Conservation (phyloP, 1,140 invertebrate genomes). For the Lepidurus arcticus region DNA sequence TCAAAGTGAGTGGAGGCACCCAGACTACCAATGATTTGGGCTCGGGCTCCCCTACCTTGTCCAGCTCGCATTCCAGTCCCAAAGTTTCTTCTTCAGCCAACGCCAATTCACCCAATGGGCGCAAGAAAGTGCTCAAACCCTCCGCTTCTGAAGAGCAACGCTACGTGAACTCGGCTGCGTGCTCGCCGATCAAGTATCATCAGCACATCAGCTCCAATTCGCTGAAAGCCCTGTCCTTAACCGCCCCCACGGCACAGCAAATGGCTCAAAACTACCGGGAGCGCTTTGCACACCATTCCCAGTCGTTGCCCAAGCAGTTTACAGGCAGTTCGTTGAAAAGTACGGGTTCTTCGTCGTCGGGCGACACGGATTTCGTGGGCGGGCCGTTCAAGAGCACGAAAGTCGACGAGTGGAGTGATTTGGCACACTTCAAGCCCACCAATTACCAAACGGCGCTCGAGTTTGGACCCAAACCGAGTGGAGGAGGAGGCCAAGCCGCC, state of each 20-base stretch:
- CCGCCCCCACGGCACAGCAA: slow-evolving; percentile 71
- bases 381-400: slow-evolving; percentile 48
- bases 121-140: slow-evolving; percentile 25
- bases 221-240: slow-evolving; percentile 63
- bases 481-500: slow-evolving; percentile 26
- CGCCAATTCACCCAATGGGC: slow-evolving; percentile 23
- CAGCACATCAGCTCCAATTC: slow-evolving; percentile 32
- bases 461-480: slow-evolving; percentile 10
- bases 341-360: background rate
- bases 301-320: slow-evolving; percentile 44
- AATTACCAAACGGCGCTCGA: slow-evolving; percentile 8
- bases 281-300: slow-evolving; percentile 56
- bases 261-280: slow-evolving; percentile 76
- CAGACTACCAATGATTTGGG: slow-evolving; percentile 73
- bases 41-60: slow-evolving; percentile 40
- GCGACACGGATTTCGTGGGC: slow-evolving; percentile 29
- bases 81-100: slow-evolving; percentile 14
- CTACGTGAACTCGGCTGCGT: slow-evolving; percentile 35
- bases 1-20: slow-evolving; percentile 77
- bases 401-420: slow-evolving; percentile 45
- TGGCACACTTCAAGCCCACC: slow-evolving; percentile 3
- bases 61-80: background rate
- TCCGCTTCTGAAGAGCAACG: slow-evolving; percentile 48
- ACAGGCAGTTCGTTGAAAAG: slow-evolving; percentile 37
- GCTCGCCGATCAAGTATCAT: slow-evolving; percentile 27